Conservation (phyloP, 1,140 invertebrate genomes). For the Bombus huntii region DNA sequence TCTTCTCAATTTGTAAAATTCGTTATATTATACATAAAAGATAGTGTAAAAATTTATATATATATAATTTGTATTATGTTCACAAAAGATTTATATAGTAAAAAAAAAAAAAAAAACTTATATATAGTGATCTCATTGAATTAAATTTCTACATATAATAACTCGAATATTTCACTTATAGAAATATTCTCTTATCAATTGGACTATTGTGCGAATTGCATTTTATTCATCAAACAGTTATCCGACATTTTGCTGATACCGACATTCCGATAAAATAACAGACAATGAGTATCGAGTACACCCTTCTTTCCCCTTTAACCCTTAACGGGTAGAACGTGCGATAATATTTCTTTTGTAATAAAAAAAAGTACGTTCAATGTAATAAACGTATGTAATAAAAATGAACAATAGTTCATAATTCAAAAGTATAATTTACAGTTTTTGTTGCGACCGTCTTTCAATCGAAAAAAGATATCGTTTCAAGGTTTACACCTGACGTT, state of each 20-base stretch:
- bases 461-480: conserved; percentile 18
- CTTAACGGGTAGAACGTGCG: background rate
- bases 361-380: background rate
- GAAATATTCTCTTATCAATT: background rate
- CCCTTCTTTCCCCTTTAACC: background rate
- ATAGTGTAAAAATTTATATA: background rate
- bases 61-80: background rate
- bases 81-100: background rate
- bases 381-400: background rate
- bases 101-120: background rate
- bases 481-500: conserved; percentile 18
- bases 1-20: background rate
- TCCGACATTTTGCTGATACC: background rate
- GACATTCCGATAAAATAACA: background rate
- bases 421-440: background rate
- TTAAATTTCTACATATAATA: background rate
- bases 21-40: background rate
- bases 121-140: background rate
- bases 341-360: background rate
- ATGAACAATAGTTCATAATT: background rate
- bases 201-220: background rate
- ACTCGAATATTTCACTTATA: background rate
- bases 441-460: background rate
- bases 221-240: background rate
- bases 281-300: background rate